phyloP scores from a whole-genome alignment of 1,140 invertebrate species.

The Lepidurus couesii region DNA sequence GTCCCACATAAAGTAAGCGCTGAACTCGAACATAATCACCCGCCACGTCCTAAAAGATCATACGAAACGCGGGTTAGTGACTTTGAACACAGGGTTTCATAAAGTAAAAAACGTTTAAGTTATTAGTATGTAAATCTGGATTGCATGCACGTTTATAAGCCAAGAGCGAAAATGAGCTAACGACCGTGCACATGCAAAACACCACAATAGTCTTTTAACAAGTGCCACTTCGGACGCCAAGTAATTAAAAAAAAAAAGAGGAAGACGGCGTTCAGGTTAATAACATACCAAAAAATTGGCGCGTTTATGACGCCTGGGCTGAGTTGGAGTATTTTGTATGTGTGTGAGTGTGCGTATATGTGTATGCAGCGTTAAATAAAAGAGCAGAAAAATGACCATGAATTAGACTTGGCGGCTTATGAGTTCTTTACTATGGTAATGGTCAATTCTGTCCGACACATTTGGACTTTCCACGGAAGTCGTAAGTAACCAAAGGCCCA shows the following conservation, averaged over 20 bases:
- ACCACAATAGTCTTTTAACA: constrained; percentile 18
- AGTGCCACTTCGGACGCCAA: neutral
- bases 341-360: neutral
- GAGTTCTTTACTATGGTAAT: neutral
- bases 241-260: neutral
- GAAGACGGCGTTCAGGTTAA: neutral
- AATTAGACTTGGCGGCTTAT: neutral
- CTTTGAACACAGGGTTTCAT: neutral
- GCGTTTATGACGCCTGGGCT: constrained; percentile 4
- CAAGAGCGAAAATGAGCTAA: neutral
- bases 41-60: constrained; percentile 54
- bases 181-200: constrained; percentile 10
- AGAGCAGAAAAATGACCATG: constrained; percentile 27
- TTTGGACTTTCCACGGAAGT: too few species aligned
- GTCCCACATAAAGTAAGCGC: constrained; percentile 73
- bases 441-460: neutral
- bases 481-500: too few species aligned
- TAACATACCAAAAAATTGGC: constrained; percentile 23
- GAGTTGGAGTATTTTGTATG: neutral
- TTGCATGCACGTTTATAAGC: neutral
- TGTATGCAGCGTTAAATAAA: neutral
- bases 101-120: neutral
- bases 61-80: constrained; percentile 29
- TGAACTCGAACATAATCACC: constrained; percentile 66
- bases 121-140: constrained; percentile 5